Base-by-base conservation (phyloP, 1,140 invertebrate species). In the Ganaspis sp. region DNA sequence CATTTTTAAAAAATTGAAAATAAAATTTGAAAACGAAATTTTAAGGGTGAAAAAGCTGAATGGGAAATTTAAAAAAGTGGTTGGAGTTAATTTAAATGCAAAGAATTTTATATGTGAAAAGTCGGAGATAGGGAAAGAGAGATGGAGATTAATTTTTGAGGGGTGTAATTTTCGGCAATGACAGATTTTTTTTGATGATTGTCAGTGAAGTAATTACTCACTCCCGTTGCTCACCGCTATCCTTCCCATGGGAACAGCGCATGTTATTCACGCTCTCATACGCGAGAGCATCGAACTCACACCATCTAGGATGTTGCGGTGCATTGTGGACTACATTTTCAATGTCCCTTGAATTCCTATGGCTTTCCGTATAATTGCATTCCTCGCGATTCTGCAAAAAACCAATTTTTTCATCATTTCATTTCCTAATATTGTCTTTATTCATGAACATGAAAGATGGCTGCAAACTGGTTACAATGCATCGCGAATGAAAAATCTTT, bases 211-310 rank as follows among this genome's bases (percentile, higher is more conserved):
- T 64, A 64, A 64, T 64, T 86, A 85, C 78, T 87, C 78, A 85
- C 80, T 82, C 77, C 75, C 77, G 82, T 82, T 81, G 73, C 71
- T 81, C 80, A 81, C 77, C 82, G 80, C 81, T 82, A 80, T 81
- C 72, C 70, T 78, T 76, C 45, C 76, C 79, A 77, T 54, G 76
- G 75, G 76, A 79, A 85, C 73, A 73, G 81, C 78, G 80, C 82
- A 76, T 83, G 81, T 83, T 85, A 82, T 88, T 88, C 84, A 88
- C 87, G 86, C 87, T 88, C 86, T 88, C 87, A 80, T 86, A 84
- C 77, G 77, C 82, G 86, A 81, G 78, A 81, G 78, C 78, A 76
- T 81, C 82, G 69, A 76, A 79, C 72, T 77, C 40, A 74, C 81
- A 83, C 77, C 77, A 70, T 76, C 69, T 77, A 73, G 72, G 83